phyloP scores from a whole-genome alignment of 2,113 vertebrate species.

The Casuarius casuarius region DNA sequence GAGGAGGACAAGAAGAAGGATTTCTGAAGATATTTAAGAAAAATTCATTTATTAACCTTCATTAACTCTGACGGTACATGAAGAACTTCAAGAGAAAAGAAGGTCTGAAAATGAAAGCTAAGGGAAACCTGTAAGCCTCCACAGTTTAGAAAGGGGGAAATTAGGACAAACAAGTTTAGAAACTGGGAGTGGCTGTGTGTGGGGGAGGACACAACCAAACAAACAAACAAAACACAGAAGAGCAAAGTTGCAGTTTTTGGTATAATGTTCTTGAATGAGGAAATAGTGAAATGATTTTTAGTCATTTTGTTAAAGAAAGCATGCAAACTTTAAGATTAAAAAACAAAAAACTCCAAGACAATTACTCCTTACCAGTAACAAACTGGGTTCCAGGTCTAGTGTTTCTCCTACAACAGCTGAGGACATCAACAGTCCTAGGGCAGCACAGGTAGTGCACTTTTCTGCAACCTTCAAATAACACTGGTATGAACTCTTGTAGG shows the following conservation, averaged over 20 bases:
- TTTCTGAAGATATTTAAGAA: not conserved
- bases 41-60: not conserved
- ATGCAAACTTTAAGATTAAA: not conserved
- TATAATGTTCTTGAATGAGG: not conserved
- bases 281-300: not conserved
- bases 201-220: too few species aligned
- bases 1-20: not conserved
- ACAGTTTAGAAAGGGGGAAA: not conserved
- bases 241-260: not conserved
- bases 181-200: not conserved
- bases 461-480: not conserved
- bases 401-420: constrained; percentile 59
- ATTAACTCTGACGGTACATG: not conserved
- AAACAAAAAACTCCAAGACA: not conserved
- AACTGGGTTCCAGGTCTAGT: constrained; percentile 65
- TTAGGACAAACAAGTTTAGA: not conserved
- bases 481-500: not conserved
- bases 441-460: constrained; percentile 37
- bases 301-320: not conserved
- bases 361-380: constrained; percentile 57
- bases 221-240: too few species aligned
- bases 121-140: not conserved
- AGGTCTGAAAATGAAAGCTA: not conserved
- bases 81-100: not conserved
- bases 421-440: constrained; percentile 67